A percentile compares a stretch with the other conserved stretches of the same genome.
Evolutionary conservation across 92 coral and sea anemone species (phyloP).

Genomic region (Epizoanthus ramosus): DNA sequence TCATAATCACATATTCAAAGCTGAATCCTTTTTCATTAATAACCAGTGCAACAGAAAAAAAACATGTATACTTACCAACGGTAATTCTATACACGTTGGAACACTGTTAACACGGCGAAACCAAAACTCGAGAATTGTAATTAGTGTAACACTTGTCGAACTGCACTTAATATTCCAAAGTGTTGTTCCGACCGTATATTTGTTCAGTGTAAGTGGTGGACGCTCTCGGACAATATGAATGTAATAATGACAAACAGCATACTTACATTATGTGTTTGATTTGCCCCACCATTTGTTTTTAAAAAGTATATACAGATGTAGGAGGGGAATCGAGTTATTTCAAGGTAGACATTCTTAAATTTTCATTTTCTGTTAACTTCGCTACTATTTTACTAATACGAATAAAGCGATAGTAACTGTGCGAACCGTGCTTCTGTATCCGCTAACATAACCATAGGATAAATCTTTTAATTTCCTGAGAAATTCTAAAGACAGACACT

Average conservation of each 20-base stretch:
- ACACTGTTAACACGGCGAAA: too few species aligned
- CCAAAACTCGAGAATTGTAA: not conserved
- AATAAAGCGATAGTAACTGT: too few species aligned
- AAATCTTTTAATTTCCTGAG: too few species aligned
- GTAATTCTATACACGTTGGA: too few species aligned
- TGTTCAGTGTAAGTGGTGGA: not conserved
- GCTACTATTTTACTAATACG: too few species aligned
- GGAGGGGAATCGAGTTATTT: not conserved
- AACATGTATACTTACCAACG: too few species aligned
- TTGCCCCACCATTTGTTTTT: not conserved
- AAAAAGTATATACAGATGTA: not conserved
- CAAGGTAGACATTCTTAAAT: not conserved
- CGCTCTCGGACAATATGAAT: not conserved
- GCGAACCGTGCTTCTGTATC: too few species aligned
- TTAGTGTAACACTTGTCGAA: not conserved
- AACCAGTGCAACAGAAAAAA: too few species aligned
- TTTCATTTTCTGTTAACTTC: not conserved
- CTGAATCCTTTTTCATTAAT: too few species aligned
- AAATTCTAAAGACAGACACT: too few species aligned
- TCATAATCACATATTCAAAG: too few species aligned
- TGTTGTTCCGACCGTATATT: not conserved
- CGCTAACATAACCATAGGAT: too few species aligned
- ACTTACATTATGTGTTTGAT: not conserved
- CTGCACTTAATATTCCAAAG: not conserved
- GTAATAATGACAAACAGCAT: not conserved